Evolutionary conservation across 2,888 invertebrate species (phyloP), one percentile per base, ranked within the genome.

Genomic region (Leucozona laternaria): DNA sequence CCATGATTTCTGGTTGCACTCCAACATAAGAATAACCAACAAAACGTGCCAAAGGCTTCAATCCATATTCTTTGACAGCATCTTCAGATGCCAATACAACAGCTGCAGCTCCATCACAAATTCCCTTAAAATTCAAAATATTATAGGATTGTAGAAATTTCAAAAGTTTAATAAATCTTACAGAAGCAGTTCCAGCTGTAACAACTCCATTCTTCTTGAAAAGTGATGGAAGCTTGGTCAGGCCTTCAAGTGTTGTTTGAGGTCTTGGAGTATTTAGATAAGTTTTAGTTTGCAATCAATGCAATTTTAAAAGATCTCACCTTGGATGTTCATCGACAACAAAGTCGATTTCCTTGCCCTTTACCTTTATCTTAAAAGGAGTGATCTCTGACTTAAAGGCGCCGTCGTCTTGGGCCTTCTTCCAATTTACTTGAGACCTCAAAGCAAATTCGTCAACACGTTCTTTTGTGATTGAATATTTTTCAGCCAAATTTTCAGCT

Each of bases 1-100:
- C 99, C 99, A 99, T 99, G 90, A 99, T 98, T 91, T 96, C 96
- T 55, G 99, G 99, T 89, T 99, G 99, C 58, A 98, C 98, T 72
- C 98, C 98, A 86, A 98, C 97, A 89, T 96, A 94, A n/a, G 97
- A 95, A 93, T 97, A 99, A 50, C 96, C 98, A 10, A 97, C 96
- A 20, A 99, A 93, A 81, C 98, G 95, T 0, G 98, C 99, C 75
- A 99, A 93, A 0, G 99, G 99, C 90, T 95, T 97, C 62, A 99
- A 94, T 88, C 95, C 95, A 90, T 96, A 94, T 89, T 95, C 93
- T 91, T 96, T 96, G 0, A 97, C 94, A 0, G 98, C 98, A 81
- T 96, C 96, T 92, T 99, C 99, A 89, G 96, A 96, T 43, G 99
- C 98, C 66, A 99, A 91, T 17, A 99, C 94, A 2, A 99, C 93